These are phyloP conservation scores for Xyrauchen texanus DNA, from an alignment of 2,113 vertebrate species.

Conservation along the genomic window DNA sequence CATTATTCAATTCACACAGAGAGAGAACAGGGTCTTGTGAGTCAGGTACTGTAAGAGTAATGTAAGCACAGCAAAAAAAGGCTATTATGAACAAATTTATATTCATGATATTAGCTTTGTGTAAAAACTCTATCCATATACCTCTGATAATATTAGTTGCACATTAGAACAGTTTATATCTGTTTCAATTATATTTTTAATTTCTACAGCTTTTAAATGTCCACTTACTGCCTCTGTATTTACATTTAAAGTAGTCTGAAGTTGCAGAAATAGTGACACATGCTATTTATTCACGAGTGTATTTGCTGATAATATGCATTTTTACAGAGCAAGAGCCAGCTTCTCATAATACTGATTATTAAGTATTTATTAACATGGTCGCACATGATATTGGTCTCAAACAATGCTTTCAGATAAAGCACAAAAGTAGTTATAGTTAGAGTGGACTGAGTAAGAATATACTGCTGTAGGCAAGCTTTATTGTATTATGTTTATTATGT, in stretches of 20 bases:
- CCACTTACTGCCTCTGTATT: neutral
- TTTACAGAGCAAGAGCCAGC: neutral
- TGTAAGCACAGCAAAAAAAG: neutral
- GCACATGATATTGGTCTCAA: no score
- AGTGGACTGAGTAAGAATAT: no score
- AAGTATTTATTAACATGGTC: no score
- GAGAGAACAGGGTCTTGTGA: neutral
- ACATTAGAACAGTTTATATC: no score
- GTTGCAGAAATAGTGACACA: neutral
- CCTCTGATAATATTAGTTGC: no score
- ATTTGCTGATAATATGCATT: neutral
- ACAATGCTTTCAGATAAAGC: neutral
- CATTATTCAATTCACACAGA: neutral
- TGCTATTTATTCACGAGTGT: neutral
- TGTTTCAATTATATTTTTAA: no score
- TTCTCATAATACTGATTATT: no score
- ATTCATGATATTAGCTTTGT: no score
- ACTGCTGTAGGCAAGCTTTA: no score
- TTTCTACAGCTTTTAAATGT: neutral
- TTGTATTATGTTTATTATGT: no score
- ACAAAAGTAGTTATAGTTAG: no score
- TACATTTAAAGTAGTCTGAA: neutral
- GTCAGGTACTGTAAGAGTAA: neutral
- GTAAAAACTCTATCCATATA: no score
- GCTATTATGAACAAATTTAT: neutral